Conservation (phyloP, 2,888 invertebrate genomes). For the Athalia circularis region DNA sequence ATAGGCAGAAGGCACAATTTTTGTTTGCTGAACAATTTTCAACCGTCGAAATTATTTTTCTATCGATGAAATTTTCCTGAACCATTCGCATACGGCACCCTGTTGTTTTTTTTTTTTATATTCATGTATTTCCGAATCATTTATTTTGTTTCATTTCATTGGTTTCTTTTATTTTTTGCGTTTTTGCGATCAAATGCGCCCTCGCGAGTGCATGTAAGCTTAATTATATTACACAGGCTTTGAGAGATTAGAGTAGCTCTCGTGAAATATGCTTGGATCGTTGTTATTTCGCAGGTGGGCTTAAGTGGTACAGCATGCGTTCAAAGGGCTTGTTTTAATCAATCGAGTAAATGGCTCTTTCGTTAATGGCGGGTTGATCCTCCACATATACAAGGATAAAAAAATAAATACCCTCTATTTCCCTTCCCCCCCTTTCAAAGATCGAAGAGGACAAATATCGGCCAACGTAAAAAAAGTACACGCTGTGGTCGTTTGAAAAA, state of each 20-base stretch:
- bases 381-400: background rate
- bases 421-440: background rate
- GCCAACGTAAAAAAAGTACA: conserved; percentile 27
- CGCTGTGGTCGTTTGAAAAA: background rate
- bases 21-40: too few relatives aligned
- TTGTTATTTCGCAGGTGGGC: conserved; percentile 24
- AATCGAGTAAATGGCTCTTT: conserved; percentile 35
- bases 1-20: too few relatives aligned
- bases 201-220: background rate
- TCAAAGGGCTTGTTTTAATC: conserved; percentile 39
- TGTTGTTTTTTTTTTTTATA: too few relatives aligned
- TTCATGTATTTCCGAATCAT: too few relatives aligned
- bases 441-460: conserved; percentile 5
- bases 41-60: too few relatives aligned
- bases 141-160: too few relatives aligned
- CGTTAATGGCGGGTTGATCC: conserved; percentile 37
- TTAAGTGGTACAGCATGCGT: conserved; percentile 26
- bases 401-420: conserved; percentile 27
- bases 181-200: background rate
- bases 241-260: conserved; percentile 12
- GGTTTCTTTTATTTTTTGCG: background rate
- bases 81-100: too few relatives aligned
- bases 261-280: conserved; percentile 31
- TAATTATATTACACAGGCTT: conserved; percentile 27
- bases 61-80: too few relatives aligned